Evolutionary conservation across 2,113 vertebrate species (phyloP).

Genomic region (Reinhardtius hippoglossoides): DNA sequence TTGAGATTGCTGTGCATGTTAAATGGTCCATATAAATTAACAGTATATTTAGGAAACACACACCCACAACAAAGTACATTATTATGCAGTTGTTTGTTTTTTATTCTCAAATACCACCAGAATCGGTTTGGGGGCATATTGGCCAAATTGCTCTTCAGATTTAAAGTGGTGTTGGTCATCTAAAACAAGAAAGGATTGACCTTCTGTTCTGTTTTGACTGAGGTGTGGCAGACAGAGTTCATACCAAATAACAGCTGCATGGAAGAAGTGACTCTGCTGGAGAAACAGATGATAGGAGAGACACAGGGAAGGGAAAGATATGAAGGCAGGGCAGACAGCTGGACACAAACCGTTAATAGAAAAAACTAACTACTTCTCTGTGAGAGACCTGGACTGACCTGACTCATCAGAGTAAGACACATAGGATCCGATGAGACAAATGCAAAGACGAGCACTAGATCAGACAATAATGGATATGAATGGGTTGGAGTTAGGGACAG

Average conservation of each 20-base stretch:
- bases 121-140: slow-evolving; percentile 31
- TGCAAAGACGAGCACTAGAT: too few species aligned
- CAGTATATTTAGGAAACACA: background rate
- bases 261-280: slow-evolving; percentile 61
- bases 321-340: slow-evolving; percentile 38
- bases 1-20: slow-evolving; percentile 13
- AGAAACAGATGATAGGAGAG: slow-evolving; percentile 53
- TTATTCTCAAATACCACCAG: slow-evolving; percentile 41
- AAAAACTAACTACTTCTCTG: slow-evolving; percentile 3
- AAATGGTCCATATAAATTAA: background rate
- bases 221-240: slow-evolving; percentile 61
- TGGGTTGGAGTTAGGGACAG: too few species aligned
- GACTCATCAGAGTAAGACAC: background rate
- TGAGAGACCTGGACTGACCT: background rate
- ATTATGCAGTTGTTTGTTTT: slow-evolving; percentile 36
- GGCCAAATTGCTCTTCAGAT: slow-evolving; percentile 35
- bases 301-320: slow-evolving; percentile 9
- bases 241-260: slow-evolving; percentile 67
- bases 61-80: background rate
- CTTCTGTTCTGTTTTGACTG: slow-evolving; percentile 60
- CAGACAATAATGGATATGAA: too few species aligned
- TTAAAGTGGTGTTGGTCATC: slow-evolving; percentile 36
- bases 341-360: slow-evolving; percentile 20
- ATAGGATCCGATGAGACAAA: background rate
- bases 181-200: slow-evolving; percentile 26